A percentile compares a stretch with the other conserved stretches of the same genome.
These are phyloP conservation scores for Ormia ochracea DNA, from an alignment of 2,888 invertebrate genomes.

Conservation along the genomic window DNA sequence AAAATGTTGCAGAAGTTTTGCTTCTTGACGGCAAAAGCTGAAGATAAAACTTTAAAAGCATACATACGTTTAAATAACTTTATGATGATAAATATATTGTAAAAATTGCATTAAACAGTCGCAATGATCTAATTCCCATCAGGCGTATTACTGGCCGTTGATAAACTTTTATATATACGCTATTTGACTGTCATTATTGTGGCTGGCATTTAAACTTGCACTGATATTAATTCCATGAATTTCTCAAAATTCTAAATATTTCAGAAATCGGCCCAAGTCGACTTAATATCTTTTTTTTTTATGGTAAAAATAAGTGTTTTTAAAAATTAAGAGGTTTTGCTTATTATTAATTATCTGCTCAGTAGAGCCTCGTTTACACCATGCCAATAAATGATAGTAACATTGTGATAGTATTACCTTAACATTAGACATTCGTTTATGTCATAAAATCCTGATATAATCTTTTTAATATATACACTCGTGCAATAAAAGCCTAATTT, in stretches of 20 bases:
- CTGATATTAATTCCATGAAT: neutral
- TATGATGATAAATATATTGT: neutral
- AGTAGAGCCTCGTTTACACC: too few species aligned
- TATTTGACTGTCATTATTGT: neutral
- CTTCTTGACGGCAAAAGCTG: neutral
- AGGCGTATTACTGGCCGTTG: slow-evolving; percentile 25
- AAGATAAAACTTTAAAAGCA: neutral
- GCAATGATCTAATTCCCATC: slow-evolving; percentile 28
- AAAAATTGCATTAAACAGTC: neutral
- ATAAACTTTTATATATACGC: neutral
- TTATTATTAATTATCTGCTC: too few species aligned
- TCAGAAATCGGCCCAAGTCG: too few species aligned
- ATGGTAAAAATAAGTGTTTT: too few species aligned
- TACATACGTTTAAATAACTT: neutral
- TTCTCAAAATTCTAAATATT: neutral
- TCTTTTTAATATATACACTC: too few species aligned
- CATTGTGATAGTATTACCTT: too few species aligned
- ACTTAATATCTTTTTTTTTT: too few species aligned
- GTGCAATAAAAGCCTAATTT: too few species aligned
- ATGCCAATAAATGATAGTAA: too few species aligned
- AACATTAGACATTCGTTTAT: too few species aligned
- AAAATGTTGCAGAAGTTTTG: slow-evolving; percentile 9
- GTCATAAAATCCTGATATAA: too few species aligned
- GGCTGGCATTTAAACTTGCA: slow-evolving; percentile 42
- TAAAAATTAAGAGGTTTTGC: too few species aligned